Base-by-base conservation (phyloP, 2,797 vertebrate species). In the Enteromius mattozi region DNA sequence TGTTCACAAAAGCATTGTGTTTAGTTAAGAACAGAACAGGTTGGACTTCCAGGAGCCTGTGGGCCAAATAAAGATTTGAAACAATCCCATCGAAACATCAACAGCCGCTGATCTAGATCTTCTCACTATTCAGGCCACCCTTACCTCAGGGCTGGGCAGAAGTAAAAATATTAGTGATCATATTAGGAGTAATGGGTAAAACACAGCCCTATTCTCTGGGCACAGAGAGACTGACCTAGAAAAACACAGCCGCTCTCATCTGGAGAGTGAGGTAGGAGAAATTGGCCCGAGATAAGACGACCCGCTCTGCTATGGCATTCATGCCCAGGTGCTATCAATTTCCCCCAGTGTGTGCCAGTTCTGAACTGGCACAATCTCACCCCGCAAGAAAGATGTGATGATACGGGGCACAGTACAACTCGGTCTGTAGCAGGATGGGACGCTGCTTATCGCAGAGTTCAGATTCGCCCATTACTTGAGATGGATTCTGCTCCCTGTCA, bases 241-340 rank as follows among this genome's bases (percentile, higher is more conserved):
- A 91, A 91, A 88, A 84, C 70, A 68, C 65, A 86, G 77, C 78
- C 85, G 49, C 85, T 61, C 87, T 84, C 51, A 85, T 89, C 90
- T 90, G 69, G 13, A 87, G 86, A 86, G 71, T 83, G 71, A 82
- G 84, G 80, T 86, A 82, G 85, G 78, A 66, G 66, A 66, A 71
- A 71, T 79, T 75, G 68, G 82, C 81, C 82, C 51, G 17, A 77
- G 88, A 82, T 83, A 80, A 86, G 86, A 89, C 82, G 54, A 88
- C 84, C 86, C 51, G 37, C 78, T 81, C 80, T 72, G 84, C 84
- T 86, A 82, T 85, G 87, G 83, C 84, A 84, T 86, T 86, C 84
- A 86, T 86, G 80, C 80, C 89, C 89, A 87, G 85, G 88, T 90
- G 90, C 86, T 88, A 87, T 89, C 86, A 88, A 90, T 88, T 88